Base-by-base conservation (phyloP, 2,113 vertebrate species). In the Orycteropus afer region DNA sequence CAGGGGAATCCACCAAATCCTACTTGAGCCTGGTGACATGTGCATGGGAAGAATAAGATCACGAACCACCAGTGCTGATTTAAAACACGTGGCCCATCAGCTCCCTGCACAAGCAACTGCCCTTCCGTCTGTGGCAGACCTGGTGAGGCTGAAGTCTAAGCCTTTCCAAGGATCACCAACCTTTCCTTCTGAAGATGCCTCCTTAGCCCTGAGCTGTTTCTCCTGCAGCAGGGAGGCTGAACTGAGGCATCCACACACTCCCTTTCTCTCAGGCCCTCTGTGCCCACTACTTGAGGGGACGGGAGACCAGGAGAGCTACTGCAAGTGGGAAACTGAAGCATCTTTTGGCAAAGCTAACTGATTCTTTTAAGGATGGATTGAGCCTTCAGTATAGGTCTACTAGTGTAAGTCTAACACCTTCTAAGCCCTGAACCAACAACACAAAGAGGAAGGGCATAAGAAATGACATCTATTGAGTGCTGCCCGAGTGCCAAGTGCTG, bases 11-110 rank as follows among this genome's bases (percentile, higher is more conserved):
- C 51, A 0, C 0, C 87, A 88, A 86, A 49, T 90, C 57, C 90
- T 1, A 0, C n/a, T 45, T 23, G n/a, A 83, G 61, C n/a, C 80
- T 95, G 96, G 92, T 78, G 93, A 97, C 96, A 97, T 87, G 90
- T 97, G 91, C 77, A 18, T 17, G 69, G 94, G 93, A 96, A 93
- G 95, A 96, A 91, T 37, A 85, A 51, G 53, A 82, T 34, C 13
- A 32, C 17, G 22, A 69, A n/a, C 67, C 61, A 53, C 59, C 23
- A 27, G 20, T 9, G 3, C 95, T 69, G 6, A 53, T 61, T 85
- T 65, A 7, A 37, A 23, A 22, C 23, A 55, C 7, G 0, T 14
- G 47, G 83, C 22, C 37, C 20, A 71, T 78, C 47, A 77, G 32
- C 78, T 32, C 34, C 73, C 37, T 34, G 47, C 29, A 77, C 23